These are phyloP conservation scores for Gnathochromis pfefferi DNA, from an alignment of 2,113 vertebrate species.

Conservation along the genomic window DNA sequence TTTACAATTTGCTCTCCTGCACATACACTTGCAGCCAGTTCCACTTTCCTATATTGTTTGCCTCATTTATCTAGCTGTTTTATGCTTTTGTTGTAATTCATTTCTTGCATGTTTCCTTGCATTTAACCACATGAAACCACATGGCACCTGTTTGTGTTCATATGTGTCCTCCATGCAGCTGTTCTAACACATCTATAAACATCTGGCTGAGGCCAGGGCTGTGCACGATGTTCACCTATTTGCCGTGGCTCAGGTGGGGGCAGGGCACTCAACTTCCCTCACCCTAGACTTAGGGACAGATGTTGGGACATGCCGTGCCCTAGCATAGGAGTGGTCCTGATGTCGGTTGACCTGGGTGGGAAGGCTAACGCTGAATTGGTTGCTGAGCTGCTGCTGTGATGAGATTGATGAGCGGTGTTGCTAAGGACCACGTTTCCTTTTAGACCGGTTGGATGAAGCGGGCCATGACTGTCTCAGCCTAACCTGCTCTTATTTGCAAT, in stretches of 20 bases:
- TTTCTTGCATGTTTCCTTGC: background rate
- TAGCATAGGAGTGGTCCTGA: background rate
- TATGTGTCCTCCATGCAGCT: background rate
- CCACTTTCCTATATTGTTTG: background rate
- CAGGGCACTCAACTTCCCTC: background rate
- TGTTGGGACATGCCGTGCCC: background rate
- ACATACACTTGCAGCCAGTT: background rate
- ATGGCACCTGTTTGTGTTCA: background rate
- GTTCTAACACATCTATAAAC: background rate
- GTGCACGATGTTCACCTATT: background rate
- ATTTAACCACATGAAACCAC: background rate
- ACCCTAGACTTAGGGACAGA: background rate
- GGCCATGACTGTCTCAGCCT: background rate
- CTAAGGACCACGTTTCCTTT: background rate
- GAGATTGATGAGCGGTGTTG: background rate
- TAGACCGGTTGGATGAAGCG: background rate
- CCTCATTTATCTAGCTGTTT: background rate
- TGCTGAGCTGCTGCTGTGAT: background rate
- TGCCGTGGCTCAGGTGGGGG: background rate
- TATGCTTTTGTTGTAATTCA: background rate
- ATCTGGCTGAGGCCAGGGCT: background rate
- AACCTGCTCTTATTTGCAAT: background rate
- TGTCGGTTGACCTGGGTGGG: background rate
- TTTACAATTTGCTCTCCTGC: background rate
- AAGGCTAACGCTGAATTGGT: background rate